Conservation (phyloP, 1,140 invertebrate genomes). For the Limonius californicus region DNA sequence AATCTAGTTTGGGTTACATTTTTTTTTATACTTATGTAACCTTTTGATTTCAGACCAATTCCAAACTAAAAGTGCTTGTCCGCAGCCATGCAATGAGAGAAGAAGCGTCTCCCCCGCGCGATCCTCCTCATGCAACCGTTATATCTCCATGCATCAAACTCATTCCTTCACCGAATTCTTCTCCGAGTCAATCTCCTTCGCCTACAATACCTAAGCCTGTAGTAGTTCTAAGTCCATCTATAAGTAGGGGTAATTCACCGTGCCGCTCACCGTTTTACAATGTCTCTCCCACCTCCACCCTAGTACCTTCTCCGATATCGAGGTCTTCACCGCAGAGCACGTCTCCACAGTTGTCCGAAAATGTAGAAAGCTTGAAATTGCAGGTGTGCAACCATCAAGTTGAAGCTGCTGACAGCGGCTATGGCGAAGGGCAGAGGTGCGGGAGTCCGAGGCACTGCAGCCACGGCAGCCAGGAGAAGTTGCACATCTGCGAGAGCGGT, state of each 20-base stretch:
- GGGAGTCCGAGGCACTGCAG: neutral
- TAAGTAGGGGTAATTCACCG: conserved; percentile 2
- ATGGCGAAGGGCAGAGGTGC: neutral
- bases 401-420: neutral
- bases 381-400: neutral
- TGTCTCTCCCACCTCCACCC: conserved; percentile 25
- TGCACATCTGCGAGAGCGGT: neutral
- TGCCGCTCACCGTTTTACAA: neutral
- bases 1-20: no score
- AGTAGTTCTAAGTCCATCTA: conserved; percentile 37
- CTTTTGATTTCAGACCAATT: conserved; percentile 57
- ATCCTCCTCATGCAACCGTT: conserved; percentile 56
- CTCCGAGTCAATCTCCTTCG: conserved; percentile 24
- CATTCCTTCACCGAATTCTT: conserved; percentile 39
- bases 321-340: conserved; percentile 26
- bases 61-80: conserved; percentile 78
- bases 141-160: conserved; percentile 43
- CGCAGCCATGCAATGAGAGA: conserved; percentile 87
- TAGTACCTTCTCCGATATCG: conserved; percentile 30
- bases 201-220: conserved; percentile 40
- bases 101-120: conserved; percentile 77
- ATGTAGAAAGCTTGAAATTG: neutral
- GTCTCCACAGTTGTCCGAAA: neutral
- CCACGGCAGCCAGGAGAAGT: conserved; percentile 10
- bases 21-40: no score